Evolutionary conservation across 1,140 invertebrate species (phyloP).

Genomic region (Homarus americanus): DNA sequence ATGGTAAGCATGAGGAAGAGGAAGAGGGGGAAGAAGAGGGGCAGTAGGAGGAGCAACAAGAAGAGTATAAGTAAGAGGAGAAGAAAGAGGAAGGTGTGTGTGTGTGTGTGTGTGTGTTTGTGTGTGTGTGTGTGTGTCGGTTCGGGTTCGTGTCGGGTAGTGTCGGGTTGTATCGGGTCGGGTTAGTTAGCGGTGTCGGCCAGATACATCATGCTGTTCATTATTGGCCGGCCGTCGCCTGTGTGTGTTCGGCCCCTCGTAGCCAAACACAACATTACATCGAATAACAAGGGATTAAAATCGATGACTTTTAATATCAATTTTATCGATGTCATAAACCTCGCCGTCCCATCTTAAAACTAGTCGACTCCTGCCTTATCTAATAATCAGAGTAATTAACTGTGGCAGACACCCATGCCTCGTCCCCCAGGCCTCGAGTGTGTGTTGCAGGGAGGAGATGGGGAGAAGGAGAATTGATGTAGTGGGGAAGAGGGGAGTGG

Average conservation of each 20-base stretch:
- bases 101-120: too few species aligned
- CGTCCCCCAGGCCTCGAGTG: not conserved
- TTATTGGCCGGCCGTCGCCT: constrained; percentile 20
- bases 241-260: constrained; percentile 34
- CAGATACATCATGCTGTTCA: constrained; percentile 59
- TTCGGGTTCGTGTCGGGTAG: too few species aligned
- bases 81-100: too few species aligned
- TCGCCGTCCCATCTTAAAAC: constrained; percentile 55
- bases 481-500: not conserved
- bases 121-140: too few species aligned
- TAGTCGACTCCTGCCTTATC: constrained; percentile 65
- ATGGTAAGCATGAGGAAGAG: too few species aligned
- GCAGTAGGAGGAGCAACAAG: too few species aligned
- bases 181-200: not conserved
- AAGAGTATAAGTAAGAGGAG: too few species aligned
- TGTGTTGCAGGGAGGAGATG: not conserved
- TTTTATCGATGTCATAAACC: constrained; percentile 65
- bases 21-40: too few species aligned
- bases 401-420: constrained; percentile 55
- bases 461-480: too few species aligned
- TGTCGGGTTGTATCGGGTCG: too few species aligned
- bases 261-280: constrained; percentile 51
- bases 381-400: constrained; percentile 66
- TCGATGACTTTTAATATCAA: constrained; percentile 67
- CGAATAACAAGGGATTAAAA: constrained; percentile 60